phyloP scores from a whole-genome alignment of 2,888 invertebrate species.

The Erebia ligea region DNA sequence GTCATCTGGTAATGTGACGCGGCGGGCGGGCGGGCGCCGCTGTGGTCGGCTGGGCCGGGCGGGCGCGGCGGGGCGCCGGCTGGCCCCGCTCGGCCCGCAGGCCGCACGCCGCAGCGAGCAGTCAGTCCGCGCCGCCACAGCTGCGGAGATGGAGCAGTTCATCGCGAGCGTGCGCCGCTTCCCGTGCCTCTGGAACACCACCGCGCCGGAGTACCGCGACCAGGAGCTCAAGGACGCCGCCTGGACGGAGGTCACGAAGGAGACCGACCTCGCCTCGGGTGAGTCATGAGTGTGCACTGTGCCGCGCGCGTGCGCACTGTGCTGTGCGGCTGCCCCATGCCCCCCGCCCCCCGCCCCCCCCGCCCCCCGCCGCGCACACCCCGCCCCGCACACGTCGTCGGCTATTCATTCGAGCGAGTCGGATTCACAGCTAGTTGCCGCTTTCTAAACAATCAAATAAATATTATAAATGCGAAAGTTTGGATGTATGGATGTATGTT shows the following conservation, averaged over 20 bases:
- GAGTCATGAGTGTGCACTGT: conserved; percentile 65
- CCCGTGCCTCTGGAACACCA: conserved; percentile 78
- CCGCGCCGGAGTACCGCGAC: conserved; percentile 77
- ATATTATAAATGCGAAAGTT: too few relatives aligned
- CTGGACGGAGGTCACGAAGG: conserved; percentile 77
- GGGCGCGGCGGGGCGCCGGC: conserved; percentile 48
- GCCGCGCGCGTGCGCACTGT: conserved; percentile 71
- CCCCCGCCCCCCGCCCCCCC: conserved; percentile 36
- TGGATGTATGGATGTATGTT: too few relatives aligned
- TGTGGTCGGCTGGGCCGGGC: conserved; percentile 44
- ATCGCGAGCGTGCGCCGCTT: conserved; percentile 74
- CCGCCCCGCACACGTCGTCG: conserved; percentile 18
- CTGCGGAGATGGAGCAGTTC: conserved; percentile 69
- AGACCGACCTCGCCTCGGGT: conserved; percentile 74
- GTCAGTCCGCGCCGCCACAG: conserved; percentile 43
- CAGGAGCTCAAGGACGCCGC: conserved; percentile 80
- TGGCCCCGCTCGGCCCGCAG: conserved; percentile 41
- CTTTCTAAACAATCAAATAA: not conserved
- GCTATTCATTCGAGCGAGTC: not conserved
- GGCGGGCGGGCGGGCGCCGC: conserved; percentile 37
- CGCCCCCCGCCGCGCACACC: conserved; percentile 43
- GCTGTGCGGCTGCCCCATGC: conserved; percentile 61
- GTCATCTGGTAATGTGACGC: too few relatives aligned
- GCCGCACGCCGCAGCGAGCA: too few relatives aligned
- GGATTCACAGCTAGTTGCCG: not conserved